Base-by-base conservation (phyloP, 2,888 invertebrate genomes). In the Beris chalybata region DNA sequence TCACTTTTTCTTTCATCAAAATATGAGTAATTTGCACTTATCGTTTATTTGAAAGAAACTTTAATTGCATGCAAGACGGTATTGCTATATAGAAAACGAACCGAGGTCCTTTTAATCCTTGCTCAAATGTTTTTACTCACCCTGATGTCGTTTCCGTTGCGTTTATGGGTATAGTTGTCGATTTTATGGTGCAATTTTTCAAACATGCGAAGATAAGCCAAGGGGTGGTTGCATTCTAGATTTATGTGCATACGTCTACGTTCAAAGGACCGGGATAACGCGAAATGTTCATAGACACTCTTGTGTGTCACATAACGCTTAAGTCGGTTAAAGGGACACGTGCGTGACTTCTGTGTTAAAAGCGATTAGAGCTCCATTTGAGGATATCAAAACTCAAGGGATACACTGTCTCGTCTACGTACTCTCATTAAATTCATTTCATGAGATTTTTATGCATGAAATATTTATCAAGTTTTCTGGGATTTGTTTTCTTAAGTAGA, bases 1-100 rank as follows among this genome's bases (percentile, higher is more conserved):
- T 22, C 22, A 29, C 44, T 44, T 58, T 45, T 32, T 50, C 50
- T 50, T 61, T 50, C 61, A 59, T 50, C n/a, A 48, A 59, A 59
- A 38, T n/a, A 52, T 50, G 59, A 59, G 47, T 66, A 66, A 66
- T 66, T 66, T 66, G 66, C 66, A 66, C 66, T 66, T 66, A 66
- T 59, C 54, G 45, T 31, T 45, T 44, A 45, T 45, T 59, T 29
- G 53, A 66, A 53, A 53, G 30, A 52, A 65, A 44, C 54, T 59
- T 45, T 58, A 66, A 66, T 66, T 59, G 31, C 47, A 54, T 55
- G 15, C 13, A 30, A 50, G n/a, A 63, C 54, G 7, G 13, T 54
- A 6, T 5, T 7, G 13, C 32, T 59, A 29, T 45, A 22, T 61
- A 31, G 13, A 30, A 15, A 15, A 32, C 22, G 43, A 50, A 61